These are phyloP conservation scores for Lycodopsis pacificus DNA, from an alignment of 2,797 vertebrate genomes.

Conservation along the genomic window DNA sequence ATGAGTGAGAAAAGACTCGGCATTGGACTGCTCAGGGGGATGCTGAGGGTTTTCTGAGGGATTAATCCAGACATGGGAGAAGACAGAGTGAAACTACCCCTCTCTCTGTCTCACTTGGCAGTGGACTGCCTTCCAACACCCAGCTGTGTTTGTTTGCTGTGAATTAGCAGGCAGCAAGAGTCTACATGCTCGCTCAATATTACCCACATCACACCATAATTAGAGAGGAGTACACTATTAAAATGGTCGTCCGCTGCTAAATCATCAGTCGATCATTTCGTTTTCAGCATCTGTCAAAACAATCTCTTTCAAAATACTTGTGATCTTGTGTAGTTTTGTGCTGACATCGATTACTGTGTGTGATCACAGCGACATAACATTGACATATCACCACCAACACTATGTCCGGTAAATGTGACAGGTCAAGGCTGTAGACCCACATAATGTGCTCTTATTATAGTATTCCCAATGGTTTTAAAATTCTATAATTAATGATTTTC, in stretches of 20 bases:
- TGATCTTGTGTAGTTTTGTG: background rate
- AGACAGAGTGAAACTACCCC: constrained; percentile 63
- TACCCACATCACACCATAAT: constrained; percentile 78
- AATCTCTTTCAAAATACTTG: constrained; percentile 47
- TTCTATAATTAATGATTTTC: constrained; percentile 50
- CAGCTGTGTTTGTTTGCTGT: constrained; percentile 86
- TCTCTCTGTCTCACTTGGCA: constrained; percentile 69
- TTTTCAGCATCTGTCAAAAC: constrained; percentile 66
- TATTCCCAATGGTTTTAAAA: constrained; percentile 25
- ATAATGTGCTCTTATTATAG: constrained; percentile 26
- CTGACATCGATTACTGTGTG: background rate
- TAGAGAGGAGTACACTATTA: constrained; percentile 77
- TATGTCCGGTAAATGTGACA: constrained; percentile 27
- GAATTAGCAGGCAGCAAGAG: constrained; percentile 82
- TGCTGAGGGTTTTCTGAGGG: constrained; percentile 54
- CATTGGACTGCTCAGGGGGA: constrained; percentile 42
- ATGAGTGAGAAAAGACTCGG: constrained; percentile 36
- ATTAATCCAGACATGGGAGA: constrained; percentile 58
- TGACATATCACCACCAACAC: constrained; percentile 5
- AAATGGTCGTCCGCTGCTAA: constrained; percentile 66
- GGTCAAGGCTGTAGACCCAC: constrained; percentile 15
- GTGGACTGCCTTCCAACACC: constrained; percentile 69
- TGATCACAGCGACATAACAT: background rate
- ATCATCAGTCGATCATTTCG: constrained; percentile 68
- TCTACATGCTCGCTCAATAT: constrained; percentile 77